A percentile compares a stretch with the other conserved stretches of the same genome.
These are phyloP conservation scores for Drosophila sp. DNA, from an alignment of 1,140 invertebrate species.

Conservation along the genomic window DNA sequence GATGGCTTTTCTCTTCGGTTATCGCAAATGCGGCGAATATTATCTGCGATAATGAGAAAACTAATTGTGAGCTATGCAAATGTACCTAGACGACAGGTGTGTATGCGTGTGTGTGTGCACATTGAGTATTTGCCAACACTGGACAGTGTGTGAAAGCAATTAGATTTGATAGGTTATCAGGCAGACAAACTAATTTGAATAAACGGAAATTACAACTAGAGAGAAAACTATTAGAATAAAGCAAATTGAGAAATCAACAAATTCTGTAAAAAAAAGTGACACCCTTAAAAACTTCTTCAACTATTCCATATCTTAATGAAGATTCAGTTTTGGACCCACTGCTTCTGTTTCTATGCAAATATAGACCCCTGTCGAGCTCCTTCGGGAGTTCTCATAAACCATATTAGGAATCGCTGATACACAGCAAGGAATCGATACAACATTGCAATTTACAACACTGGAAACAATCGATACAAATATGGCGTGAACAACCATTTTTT, in stretches of 20 bases:
- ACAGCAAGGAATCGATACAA: no score
- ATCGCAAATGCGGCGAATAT: conserved; percentile 77
- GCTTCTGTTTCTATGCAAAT: no score
- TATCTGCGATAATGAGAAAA: conserved; percentile 79
- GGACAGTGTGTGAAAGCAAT: conserved; percentile 72
- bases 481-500: no score
- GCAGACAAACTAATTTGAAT: conserved; percentile 58
- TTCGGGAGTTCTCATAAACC: no score
- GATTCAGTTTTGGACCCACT: no score
- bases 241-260: conserved; percentile 19
- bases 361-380: no score
- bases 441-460: no score
- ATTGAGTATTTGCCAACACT: conserved; percentile 34
- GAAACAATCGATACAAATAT: no score
- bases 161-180: conserved; percentile 72
- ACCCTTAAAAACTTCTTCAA: no score
- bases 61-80: conserved; percentile 78
- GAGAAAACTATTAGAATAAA: conserved; percentile 20
- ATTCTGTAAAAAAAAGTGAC: conserved; percentile 18
- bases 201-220: conserved; percentile 67
- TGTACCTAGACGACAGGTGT: conserved; percentile 37
- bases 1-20: conserved; percentile 50
- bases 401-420: no score
- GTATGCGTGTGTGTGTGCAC: conserved; percentile 32
- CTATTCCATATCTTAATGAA: no score